phyloP scores from a whole-genome alignment of 2,888 invertebrate genomes.

The Ophion slaviceki region DNA sequence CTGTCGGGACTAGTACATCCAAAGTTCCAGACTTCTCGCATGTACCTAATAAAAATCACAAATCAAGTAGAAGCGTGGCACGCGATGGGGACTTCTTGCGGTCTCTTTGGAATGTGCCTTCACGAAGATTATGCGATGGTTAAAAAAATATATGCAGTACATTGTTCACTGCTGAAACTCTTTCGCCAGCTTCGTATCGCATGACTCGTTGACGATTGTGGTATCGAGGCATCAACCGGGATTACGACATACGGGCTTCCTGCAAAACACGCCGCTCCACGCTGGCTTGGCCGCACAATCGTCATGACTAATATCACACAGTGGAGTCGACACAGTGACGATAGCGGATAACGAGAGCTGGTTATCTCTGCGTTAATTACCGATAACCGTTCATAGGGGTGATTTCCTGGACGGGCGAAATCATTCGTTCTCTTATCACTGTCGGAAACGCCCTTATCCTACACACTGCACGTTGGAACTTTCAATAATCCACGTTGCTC shows the following conservation, averaged over 20 bases:
- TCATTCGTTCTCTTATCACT: constrained; percentile 50
- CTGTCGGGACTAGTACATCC: not conserved
- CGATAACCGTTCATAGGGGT: constrained; percentile 70
- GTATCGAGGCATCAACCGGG: constrained; percentile 51
- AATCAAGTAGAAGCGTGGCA: not conserved
- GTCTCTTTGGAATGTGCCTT: not conserved
- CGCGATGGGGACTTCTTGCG: not conserved
- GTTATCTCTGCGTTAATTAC: constrained; percentile 72
- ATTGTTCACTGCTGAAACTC: not conserved
- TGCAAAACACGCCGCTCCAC: constrained; percentile 19
- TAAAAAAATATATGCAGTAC: not conserved
- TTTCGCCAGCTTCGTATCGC: constrained; percentile 7
- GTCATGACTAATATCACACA: constrained; percentile 49
- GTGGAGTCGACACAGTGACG: constrained; percentile 48
- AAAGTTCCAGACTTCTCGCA: not conserved
- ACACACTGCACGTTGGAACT: constrained; percentile 32
- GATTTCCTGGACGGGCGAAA: constrained; percentile 61
- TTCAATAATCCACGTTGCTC: constrained; percentile 14
- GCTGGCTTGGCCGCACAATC: constrained; percentile 43
- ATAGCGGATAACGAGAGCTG: constrained; percentile 55
- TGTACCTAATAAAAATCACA: no score
- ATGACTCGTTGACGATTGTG: constrained; percentile 38
- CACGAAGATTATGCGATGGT: not conserved
- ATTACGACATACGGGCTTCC: constrained; percentile 67
- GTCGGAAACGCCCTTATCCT: constrained; percentile 65